These are phyloP conservation scores for Phalacrocorax brasilianus DNA, from an alignment of 2,113 vertebrate genomes.

Conservation along the genomic window DNA sequence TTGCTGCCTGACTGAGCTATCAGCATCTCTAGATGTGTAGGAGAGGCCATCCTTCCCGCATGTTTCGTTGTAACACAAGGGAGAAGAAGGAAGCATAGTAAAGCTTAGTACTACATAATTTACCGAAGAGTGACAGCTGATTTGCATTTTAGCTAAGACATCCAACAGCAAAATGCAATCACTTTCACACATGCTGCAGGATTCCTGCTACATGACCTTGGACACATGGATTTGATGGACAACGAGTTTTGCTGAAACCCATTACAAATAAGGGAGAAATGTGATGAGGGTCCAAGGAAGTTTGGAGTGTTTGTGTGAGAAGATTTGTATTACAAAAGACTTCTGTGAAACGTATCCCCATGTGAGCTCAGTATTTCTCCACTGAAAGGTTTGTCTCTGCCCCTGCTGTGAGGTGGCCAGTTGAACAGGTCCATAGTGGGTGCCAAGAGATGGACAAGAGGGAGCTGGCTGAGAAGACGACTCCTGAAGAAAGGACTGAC, in stretches of 20 bases:
- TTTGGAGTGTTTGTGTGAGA: background rate
- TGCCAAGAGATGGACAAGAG: background rate
- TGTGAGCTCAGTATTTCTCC: background rate
- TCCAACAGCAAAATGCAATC: constrained; percentile 8
- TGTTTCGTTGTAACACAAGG: constrained; percentile 12
- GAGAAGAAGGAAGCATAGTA: constrained; percentile 12
- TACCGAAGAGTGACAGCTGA: constrained; percentile 11
- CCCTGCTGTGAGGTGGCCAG: background rate
- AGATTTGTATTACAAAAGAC: background rate
- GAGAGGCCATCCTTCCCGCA: constrained; percentile 5
- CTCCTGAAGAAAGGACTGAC: background rate
- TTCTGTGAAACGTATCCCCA: background rate
- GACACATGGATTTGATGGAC: constrained; percentile 43
- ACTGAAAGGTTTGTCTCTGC: background rate
- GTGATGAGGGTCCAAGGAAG: background rate
- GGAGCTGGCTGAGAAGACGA: background rate
- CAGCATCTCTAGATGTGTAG: constrained; percentile 37
- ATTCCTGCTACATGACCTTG: constrained; percentile 4
- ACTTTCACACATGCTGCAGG: background rate
- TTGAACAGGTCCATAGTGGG: background rate
- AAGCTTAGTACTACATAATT: constrained; percentile 22
- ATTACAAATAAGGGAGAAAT: constrained; percentile 39
- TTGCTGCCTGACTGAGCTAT: constrained; percentile 17
- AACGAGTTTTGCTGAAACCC: background rate
- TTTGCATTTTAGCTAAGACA: constrained; percentile 46